Percentiles rank a stretch among this genome's conserved stretches.
Evolutionary conservation across 2,113 vertebrate genomes (phyloP).

Genomic region (Caracal caracal): DNA sequence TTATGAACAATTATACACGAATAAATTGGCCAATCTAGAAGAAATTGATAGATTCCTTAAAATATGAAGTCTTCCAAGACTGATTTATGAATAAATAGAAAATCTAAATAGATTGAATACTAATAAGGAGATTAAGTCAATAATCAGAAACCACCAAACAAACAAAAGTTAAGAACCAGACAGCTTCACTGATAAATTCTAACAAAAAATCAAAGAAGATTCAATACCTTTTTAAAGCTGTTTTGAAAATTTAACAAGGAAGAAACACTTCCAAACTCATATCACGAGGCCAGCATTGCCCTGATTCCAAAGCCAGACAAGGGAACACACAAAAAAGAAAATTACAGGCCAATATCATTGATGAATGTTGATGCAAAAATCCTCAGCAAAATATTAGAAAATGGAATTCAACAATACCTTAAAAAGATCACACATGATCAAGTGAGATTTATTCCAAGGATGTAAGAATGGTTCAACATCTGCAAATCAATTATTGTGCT

Average conservation of each 20-base stretch:
- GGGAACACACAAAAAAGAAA: not conserved
- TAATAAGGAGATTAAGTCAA: not conserved
- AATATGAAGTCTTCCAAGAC: not conserved
- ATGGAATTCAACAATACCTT: not conserved
- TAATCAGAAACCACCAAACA: not conserved
- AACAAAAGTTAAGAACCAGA: not conserved
- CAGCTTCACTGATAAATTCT: not conserved
- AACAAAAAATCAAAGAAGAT: not conserved
- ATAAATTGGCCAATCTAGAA: not conserved
- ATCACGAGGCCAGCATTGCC: not conserved
- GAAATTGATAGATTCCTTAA: not conserved
- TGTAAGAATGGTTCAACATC: not conserved
- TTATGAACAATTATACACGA: not conserved
- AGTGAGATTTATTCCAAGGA: not conserved
- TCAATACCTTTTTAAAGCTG: not conserved
- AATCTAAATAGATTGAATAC: not conserved
- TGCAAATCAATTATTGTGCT: not conserved
- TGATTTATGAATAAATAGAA: not conserved
- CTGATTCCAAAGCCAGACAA: not conserved
- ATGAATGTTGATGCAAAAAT: not conserved
- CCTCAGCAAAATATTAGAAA: not conserved
- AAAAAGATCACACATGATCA: not conserved
- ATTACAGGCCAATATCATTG: not conserved
- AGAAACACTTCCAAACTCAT: not conserved
- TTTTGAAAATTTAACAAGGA: not conserved